phyloP scores from a whole-genome alignment of 2,888 invertebrate species.

The Microchrysa polita region DNA sequence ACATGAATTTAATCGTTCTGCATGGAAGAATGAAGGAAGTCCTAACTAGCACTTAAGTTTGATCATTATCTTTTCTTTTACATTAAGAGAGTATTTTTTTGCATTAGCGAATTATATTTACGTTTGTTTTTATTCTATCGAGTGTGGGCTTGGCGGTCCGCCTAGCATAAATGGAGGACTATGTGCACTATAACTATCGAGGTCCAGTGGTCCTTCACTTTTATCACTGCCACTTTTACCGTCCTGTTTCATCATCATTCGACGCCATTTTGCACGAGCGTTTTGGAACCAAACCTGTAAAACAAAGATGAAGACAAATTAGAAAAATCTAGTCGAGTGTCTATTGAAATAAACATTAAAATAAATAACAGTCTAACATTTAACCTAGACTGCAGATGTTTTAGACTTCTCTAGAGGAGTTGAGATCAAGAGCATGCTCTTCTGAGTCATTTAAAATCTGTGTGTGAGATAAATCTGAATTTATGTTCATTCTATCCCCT shows the following conservation, averaged over 20 bases:
- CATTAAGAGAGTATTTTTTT: background rate
- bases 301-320: no score
- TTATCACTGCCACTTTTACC: slow-evolving; percentile 65
- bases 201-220: slow-evolving; percentile 62
- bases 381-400: no score
- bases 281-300: slow-evolving; percentile 99
- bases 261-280: slow-evolving; percentile 97
- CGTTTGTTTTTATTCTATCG: slow-evolving; percentile 56
- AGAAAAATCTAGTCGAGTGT: no score
- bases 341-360: no score
- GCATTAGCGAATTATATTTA: no score
- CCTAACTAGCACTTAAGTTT: background rate
- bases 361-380: no score
- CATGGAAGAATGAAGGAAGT: background rate
- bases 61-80: background rate
- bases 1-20: background rate
- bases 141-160: slow-evolving; percentile 61
- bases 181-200: slow-evolving; percentile 64
- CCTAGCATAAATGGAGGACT: slow-evolving; percentile 64
- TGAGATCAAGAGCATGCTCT: no score
- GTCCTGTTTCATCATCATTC: slow-evolving; percentile 91
- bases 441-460: no score
- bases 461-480: no score
- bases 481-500: no score
- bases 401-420: no score